phyloP scores from a whole-genome alignment of 2,113 vertebrate species.

The Motacilla alba region DNA sequence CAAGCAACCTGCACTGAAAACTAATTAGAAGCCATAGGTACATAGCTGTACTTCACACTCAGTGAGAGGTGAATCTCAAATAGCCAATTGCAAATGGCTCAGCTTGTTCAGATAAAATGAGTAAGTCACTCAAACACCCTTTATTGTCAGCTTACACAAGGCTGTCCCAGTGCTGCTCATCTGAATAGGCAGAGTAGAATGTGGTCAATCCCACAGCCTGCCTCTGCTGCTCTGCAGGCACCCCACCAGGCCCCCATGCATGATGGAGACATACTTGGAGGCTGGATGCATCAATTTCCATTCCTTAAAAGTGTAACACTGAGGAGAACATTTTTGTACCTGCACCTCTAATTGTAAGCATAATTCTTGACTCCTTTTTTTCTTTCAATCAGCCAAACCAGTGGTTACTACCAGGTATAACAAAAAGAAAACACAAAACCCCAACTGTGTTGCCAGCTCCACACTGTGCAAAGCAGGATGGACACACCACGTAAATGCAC shows the following conservation, averaged over 20 bases:
- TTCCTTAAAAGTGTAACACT: background rate
- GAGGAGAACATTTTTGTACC: background rate
- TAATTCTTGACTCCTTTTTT: background rate
- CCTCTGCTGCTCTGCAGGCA: background rate
- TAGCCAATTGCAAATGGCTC: background rate
- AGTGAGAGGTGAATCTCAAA: background rate
- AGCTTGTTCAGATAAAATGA: background rate
- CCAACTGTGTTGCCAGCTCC: background rate
- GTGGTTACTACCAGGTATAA: background rate
- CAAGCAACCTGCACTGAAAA: background rate
- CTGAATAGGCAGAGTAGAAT: rapidly evolving
- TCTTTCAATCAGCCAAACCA: background rate
- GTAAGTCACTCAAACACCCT: rapidly evolving
- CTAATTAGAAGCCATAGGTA: background rate
- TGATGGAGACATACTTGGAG: background rate
- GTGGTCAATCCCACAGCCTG: rapidly evolving
- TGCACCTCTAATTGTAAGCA: background rate
- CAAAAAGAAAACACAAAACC: background rate
- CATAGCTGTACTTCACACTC: background rate
- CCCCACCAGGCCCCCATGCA: background rate
- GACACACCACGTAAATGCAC: background rate
- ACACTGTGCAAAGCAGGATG: background rate
- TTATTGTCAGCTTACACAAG: no score
- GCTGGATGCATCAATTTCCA: background rate
- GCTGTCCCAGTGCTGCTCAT: background rate